These are phyloP conservation scores for Lobophora halterata DNA, from an alignment of 2,888 invertebrate species.

Conservation along the genomic window DNA sequence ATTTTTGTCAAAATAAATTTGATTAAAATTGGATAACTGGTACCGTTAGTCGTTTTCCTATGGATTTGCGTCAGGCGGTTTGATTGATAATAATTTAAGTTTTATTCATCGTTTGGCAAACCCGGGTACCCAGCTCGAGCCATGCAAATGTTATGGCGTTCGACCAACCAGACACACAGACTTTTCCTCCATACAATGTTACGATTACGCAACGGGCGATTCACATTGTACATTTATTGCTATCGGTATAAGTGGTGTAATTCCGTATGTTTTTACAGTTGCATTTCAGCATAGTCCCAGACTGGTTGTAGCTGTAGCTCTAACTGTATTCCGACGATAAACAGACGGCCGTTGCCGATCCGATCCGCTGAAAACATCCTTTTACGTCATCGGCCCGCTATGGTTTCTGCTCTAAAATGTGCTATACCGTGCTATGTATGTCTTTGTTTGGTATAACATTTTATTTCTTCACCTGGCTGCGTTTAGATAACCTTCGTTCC, in stretches of 20 bases:
- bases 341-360: slow-evolving; percentile 74
- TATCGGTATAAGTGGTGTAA: slow-evolving; percentile 58
- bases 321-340: slow-evolving; percentile 74
- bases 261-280: slow-evolving; percentile 74
- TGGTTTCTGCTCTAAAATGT: slow-evolving; percentile 53
- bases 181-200: slow-evolving; percentile 16
- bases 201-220: slow-evolving; percentile 48
- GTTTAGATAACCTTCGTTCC: slow-evolving; percentile 18
- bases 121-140: too few relatives aligned
- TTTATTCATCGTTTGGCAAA: too few relatives aligned
- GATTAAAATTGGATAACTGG: too few relatives aligned
- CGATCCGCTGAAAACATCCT: slow-evolving; percentile 78
- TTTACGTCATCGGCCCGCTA: slow-evolving; percentile 76
- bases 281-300: slow-evolving; percentile 66
- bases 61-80: too few relatives aligned
- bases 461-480: slow-evolving; percentile 16
- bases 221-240: slow-evolving; percentile 38
- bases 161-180: slow-evolving; percentile 8
- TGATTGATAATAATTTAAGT: too few relatives aligned
- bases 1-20: too few relatives aligned
- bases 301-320: slow-evolving; percentile 65
- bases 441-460: slow-evolving; percentile 43
- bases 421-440: slow-evolving; percentile 41
- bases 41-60: too few relatives aligned
- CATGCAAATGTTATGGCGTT: slow-evolving; percentile 8